phyloP scores from a whole-genome alignment of 2,113 vertebrate genomes.

The Ciconia stormi region DNA sequence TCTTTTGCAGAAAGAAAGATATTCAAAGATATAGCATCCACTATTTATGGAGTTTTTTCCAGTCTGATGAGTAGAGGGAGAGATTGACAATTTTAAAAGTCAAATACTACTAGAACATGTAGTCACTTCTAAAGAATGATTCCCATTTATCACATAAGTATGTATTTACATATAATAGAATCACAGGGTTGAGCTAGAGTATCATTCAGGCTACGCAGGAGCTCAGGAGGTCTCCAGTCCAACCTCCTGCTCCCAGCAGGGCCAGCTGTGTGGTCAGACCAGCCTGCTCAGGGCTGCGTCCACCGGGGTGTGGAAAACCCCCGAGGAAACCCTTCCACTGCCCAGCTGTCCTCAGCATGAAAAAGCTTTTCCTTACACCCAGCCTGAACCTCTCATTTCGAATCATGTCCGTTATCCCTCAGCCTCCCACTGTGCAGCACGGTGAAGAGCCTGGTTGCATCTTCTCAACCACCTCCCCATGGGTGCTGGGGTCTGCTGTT shows the following conservation, averaged over 20 bases:
- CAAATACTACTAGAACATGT: not conserved
- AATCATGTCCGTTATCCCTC: fast-evolving
- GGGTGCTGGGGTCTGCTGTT: not conserved
- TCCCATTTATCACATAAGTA: not conserved
- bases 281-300: not conserved
- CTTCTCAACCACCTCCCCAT: fast-evolving
- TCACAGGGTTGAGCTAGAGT: not conserved
- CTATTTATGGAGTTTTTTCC: not conserved
- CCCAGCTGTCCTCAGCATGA: not conserved
- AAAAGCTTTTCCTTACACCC: not conserved
- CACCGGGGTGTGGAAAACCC: not conserved
- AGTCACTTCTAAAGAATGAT: not conserved
- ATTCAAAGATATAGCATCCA: not conserved
- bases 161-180: not conserved
- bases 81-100: not conserved
- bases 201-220: not conserved
- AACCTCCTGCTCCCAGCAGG: not conserved
- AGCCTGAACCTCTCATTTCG: not conserved
- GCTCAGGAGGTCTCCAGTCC: not conserved
- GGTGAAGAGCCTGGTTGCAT: not conserved
- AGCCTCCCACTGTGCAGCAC: fast-evolving
- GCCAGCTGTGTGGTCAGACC: not conserved
- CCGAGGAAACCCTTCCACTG: not conserved
- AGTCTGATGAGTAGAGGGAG: not conserved
- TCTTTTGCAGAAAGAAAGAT: not conserved